A percentile compares a stretch with the other conserved stretches of the same genome.
Evolutionary conservation across 2,113 vertebrate species (phyloP).

Genomic region (Laticauda colubrina): DNA sequence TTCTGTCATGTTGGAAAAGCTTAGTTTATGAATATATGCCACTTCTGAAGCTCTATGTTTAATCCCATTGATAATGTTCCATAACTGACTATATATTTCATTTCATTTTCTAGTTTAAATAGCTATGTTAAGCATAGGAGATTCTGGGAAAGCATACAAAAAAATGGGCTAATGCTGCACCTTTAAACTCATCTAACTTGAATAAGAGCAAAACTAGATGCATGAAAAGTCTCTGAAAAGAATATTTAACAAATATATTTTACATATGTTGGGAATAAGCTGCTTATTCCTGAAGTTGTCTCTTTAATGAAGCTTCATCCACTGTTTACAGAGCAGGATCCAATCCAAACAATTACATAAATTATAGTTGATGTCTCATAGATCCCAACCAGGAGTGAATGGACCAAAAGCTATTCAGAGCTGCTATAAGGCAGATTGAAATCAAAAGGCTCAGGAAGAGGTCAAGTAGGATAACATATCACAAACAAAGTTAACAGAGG

Average conservation of each 20-base stretch:
- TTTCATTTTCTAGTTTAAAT: constrained; percentile 30
- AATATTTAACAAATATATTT: neutral
- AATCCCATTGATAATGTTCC: constrained; percentile 29
- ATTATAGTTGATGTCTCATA: constrained; percentile 16
- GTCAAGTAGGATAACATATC: neutral
- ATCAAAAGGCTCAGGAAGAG: neutral
- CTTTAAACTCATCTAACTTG: constrained; percentile 2
- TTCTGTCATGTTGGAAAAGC: neutral
- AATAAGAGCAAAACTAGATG: constrained; percentile 20
- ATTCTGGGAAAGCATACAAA: constrained; percentile 31
- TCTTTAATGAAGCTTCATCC: neutral
- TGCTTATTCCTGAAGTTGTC: constrained; percentile 15
- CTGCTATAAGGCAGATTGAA: neutral
- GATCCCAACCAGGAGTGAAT: fast-evolving
- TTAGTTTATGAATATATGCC: neutral
- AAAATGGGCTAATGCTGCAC: constrained; percentile 11
- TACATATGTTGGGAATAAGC: neutral
- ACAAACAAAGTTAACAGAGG: neutral
- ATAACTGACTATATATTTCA: constrained; percentile 32
- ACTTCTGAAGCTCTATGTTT: neutral
- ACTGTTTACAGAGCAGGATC: neutral
- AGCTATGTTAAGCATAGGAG: constrained; percentile 27
- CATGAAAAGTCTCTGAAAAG: neutral
- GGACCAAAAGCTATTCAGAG: neutral
- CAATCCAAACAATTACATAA: constrained; percentile 27